Percentiles rank a stretch among this genome's conserved stretches.
Evolutionary conservation across 2,888 invertebrate genomes (phyloP).

Genomic region (Mamestra brassicae): DNA sequence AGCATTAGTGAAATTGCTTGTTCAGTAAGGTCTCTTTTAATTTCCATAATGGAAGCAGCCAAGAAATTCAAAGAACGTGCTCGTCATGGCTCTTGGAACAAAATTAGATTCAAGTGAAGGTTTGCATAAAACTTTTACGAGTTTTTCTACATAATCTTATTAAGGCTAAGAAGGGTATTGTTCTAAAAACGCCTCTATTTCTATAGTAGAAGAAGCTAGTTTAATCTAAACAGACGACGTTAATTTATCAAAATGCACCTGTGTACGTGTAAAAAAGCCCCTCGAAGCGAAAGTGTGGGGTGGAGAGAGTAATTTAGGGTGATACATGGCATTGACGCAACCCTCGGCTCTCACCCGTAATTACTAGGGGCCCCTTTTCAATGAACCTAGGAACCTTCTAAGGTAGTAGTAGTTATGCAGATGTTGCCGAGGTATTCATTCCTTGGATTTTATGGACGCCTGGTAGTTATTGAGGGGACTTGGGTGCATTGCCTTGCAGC

Average conservation of each 20-base stretch:
- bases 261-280: conserved; percentile 75
- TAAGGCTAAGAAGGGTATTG: conserved; percentile 4
- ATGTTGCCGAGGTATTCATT: conserved; percentile 43
- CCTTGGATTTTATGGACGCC: conserved; percentile 54
- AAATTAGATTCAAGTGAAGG: conserved; percentile 49
- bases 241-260: conserved; percentile 76
- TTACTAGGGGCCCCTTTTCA: conserved; percentile 67
- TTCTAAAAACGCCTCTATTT: conserved; percentile 42
- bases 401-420: conserved; percentile 53
- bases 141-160: conserved; percentile 39
- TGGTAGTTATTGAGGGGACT: conserved; percentile 26
- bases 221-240: conserved; percentile 61
- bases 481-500: conserved; percentile 2
- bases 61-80: conserved; percentile 29
- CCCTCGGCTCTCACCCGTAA: conserved; percentile 71
- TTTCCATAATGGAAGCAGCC: conserved; percentile 44
- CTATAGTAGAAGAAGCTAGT: conserved; percentile 13
- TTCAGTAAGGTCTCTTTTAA: conserved; percentile 40
- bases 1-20: conserved; percentile 53
- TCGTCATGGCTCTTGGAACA: conserved; percentile 13
- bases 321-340: conserved; percentile 79
- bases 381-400: conserved; percentile 63
- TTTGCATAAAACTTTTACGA: conserved; percentile 44
- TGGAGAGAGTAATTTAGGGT: conserved; percentile 86
- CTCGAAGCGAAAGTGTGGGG: conserved; percentile 74